Evolutionary conservation across 2,888 invertebrate species (phyloP), one percentile per base, ranked within the genome.

Genomic region (Hirudinaria manillensis): DNA sequence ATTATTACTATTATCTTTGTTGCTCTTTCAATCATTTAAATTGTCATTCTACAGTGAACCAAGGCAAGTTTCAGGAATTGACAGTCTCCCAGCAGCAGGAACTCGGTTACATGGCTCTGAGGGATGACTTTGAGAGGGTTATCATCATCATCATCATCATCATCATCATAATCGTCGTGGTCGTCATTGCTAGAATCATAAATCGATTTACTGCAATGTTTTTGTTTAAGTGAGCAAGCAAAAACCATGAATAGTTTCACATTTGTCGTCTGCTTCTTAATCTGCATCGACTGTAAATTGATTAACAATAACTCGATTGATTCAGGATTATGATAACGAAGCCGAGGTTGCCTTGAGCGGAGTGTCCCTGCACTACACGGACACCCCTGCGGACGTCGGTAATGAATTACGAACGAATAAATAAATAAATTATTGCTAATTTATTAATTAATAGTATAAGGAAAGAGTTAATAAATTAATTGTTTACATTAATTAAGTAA

Each of bases 61-160:
- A n/a, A 38, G 65, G 27, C 70, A 56, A 72, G 76, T 3, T 66
- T 76, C 75, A 92, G 45, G 68, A 68, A 80, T 89, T 93, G 74
- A 89, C 90, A 16, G 86, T 89, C 0, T 93, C 94, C 83, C 94
- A 97, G 86, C 93, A 94, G 51, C 88, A 90, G 53, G 91, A 93
- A 82, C 88, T 97, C 16, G 93, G 94, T 2, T 97, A 95, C 83
- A 94, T 94, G 92, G 93, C 95, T 2, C 92, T 93, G 83, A 89
- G 96, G 83, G 96, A 96, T 88, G 95, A 96, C 84, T 97, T 94
- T 88, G 96, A 96, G 87, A 89, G 93, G 85, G 93, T 93, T 86
- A 82, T 83, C 21, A 24, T 66, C n/a, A 27, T 68, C 70, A 27
- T 29, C 6, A 16, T 67, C 34, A 70, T 70, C 36, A 24, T 45